Evolutionary conservation across 2,888 invertebrate species (phyloP).

Genomic region (Mesopsocus fuscifrons): DNA sequence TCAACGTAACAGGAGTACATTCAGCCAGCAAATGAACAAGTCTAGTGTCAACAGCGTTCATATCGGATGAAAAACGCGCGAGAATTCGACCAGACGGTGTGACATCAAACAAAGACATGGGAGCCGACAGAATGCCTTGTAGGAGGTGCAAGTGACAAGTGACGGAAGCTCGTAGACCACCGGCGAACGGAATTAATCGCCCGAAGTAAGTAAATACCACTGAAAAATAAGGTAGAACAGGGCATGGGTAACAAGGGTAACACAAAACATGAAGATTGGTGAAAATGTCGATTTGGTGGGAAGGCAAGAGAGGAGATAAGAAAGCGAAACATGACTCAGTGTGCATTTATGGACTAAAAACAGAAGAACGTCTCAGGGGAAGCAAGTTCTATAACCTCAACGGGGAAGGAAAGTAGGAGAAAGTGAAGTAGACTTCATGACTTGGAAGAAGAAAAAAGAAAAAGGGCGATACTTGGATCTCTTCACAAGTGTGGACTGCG

Average conservation of each 20-base stretch:
- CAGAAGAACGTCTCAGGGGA: neutral
- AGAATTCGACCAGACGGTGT: slow-evolving; percentile 30
- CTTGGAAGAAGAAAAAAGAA: slow-evolving; percentile 2
- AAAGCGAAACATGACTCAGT: neutral
- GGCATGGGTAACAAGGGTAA: neutral
- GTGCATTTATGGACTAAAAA: neutral
- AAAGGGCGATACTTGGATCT: too few species aligned
- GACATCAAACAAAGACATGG: slow-evolving; percentile 31
- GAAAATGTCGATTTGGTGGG: too few species aligned
- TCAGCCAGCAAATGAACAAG: too few species aligned
- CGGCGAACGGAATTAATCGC: neutral
- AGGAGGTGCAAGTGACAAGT: slow-evolving; percentile 26
- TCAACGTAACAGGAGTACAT: too few species aligned
- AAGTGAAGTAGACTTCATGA: slow-evolving; percentile 1
- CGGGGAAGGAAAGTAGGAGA: slow-evolving; percentile 7
- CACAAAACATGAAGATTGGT: neutral
- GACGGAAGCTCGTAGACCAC: neutral
- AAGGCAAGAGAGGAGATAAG: neutral
- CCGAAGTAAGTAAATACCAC: neutral
- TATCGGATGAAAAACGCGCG: slow-evolving; percentile 32
- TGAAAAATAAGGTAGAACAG: neutral
- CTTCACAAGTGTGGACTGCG: too few species aligned
- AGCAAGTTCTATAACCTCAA: neutral
- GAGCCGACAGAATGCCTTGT: slow-evolving; percentile 27
- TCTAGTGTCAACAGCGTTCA: slow-evolving; percentile 49